A percentile compares a stretch with the other conserved stretches of the same genome.
Conservation (phyloP, 2,797 vertebrate species). For the Gadopsis bispinosus region DNA sequence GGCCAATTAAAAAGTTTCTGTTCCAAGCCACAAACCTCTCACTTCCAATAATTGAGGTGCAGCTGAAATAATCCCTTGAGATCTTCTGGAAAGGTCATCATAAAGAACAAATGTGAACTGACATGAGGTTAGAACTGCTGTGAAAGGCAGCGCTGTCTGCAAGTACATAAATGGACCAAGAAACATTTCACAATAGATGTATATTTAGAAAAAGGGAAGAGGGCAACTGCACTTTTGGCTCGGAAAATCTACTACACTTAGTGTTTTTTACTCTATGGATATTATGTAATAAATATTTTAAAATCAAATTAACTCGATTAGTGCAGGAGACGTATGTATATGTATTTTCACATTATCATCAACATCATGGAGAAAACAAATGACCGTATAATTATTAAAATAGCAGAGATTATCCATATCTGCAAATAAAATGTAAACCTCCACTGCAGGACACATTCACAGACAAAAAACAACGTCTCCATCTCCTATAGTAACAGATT, state of each 20-base stretch:
- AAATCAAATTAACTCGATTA: not conserved
- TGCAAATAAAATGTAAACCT: not conserved
- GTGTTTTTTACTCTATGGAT: not conserved
- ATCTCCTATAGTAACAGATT: not conserved
- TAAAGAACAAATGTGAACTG: not conserved
- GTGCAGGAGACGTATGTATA: not conserved
- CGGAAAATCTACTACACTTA: slow-evolving; percentile 9
- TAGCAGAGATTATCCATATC: not conserved
- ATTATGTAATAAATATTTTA: not conserved
- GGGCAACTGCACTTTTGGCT: slow-evolving; percentile 30
- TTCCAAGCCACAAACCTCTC: not conserved
- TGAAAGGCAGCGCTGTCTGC: slow-evolving; percentile 9
- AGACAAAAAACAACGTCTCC: not conserved
- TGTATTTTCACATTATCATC: not conserved
- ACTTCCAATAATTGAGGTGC: not conserved
- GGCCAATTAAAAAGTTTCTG: not conserved
- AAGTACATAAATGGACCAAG: slow-evolving; percentile 23
- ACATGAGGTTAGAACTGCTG: not conserved
- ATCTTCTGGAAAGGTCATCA: not conserved
- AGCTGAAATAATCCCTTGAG: not conserved
- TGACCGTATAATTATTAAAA: not conserved
- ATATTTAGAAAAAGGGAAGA: slow-evolving; percentile 81
- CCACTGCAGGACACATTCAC: not conserved
- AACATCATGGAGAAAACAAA: not conserved
- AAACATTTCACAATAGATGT: slow-evolving; percentile 64